Evolutionary conservation across 2,797 vertebrate species (phyloP), one percentile per base, ranked within the genome.

Genomic region (Tokudaia tokunoshimensis): DNA sequence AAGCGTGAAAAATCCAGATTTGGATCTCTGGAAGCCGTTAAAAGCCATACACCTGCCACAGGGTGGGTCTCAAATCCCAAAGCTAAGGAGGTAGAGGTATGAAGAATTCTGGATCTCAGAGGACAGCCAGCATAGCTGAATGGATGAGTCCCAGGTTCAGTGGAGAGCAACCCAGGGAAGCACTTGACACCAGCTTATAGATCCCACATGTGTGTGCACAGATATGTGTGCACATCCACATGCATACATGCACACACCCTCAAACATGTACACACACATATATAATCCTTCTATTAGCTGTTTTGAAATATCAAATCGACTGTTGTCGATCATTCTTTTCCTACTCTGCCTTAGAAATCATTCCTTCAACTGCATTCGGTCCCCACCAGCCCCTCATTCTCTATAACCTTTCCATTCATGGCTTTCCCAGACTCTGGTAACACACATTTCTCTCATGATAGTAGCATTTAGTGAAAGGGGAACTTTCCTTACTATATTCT

Each of bases 321-420:
- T 55, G 19, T n/a, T 74, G 12, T 12, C 55, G 63, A 34, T 15
- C 10, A 74, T 22, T 41, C 41, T 31, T 72, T n/a, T 29, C 24
- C 24, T 41, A 26, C 63, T 65, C 13, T 81, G n/a, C 44, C 31
- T 26, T 52, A 26, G 44, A 76, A 37, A 15, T 4, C 50, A 6
- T 41, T 74, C 44, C 26, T 79, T 1, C 13, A 17, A 1, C 59
- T 47, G 44, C 41, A 52, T 41, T 14, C 0, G 6, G 11, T 37
- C 37, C 41, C 37, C 26, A 59, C 37, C 41, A 11, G 17, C n/a
- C 19, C 52, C 37, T 50, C 44, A 34, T 12, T 50, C 37, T 50
- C 29, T 1, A 0, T 5, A 67, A 8, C n/a, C 7, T 2, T 15
- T 20, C 47, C 3, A 0, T 34, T 15, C 22, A 3, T 2, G 4